Evolutionary conservation across 2,888 invertebrate species (phyloP), one percentile per base, ranked within the genome.

Genomic region (Sarcophaga variegata): DNA sequence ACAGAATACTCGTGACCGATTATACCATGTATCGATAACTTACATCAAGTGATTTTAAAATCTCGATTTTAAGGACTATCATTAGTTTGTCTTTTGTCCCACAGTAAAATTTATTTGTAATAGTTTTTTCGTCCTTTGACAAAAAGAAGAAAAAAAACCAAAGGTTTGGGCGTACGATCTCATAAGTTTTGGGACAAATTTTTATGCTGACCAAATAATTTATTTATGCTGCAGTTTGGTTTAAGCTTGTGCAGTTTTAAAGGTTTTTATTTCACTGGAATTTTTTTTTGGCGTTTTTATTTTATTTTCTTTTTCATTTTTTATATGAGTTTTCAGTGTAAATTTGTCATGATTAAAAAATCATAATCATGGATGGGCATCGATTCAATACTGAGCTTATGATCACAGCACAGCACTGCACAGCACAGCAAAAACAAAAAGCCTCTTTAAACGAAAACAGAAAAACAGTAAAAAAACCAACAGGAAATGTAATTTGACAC

Each of bases 401-500:
- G 54, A 14, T 17, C 54, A 54, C 10, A 37, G 37, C 6, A 37
- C 6, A 37, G 37, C 37, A 37, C 1, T 1, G 72, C 62, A 49
- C 22, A 27, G 72, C 62, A 49, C 69, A 67, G 63, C 62, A 67
- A 25, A 67, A 76, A 63, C 59, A 74, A 77, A 81, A 72, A 69
- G 62, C 63, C 74, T 70, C 49, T 77, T 60, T 27, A 83, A 80
- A 81, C 89, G 88, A 90, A 90, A 88, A 81, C 11, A 47, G 25
- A 74, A 37, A 67, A 67, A 75, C 49, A 60, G 62, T 22, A 60
- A 12, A 20, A 37, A 37, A 83, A 85, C 83, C 81, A 89, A 91
- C 91, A 92, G 92, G 92, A 92, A 92, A 91, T 92, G 92, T 92
- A 92, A 92, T 90, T 89, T 90, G 91, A 92, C 90, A 92, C 92